These are phyloP conservation scores for Euwallacea fornicatus DNA, from an alignment of 1,140 invertebrate species.

Conservation along the genomic window DNA sequence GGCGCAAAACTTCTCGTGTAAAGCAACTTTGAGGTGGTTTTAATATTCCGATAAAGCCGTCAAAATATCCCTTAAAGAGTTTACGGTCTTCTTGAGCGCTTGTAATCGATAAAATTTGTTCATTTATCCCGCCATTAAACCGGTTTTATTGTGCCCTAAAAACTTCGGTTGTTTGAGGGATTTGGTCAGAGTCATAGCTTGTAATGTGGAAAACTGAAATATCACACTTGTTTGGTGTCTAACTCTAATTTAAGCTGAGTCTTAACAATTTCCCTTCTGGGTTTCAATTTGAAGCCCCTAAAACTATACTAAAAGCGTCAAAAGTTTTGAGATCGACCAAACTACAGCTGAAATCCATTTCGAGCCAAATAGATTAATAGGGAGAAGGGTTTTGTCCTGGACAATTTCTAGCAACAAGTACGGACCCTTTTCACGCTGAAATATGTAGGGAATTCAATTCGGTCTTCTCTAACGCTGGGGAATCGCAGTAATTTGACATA, in stretches of 20 bases:
- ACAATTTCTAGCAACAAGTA: slow-evolving; percentile 15
- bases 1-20: slow-evolving; percentile 51
- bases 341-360: slow-evolving; percentile 16
- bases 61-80: slow-evolving; percentile 32
- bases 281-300: background rate
- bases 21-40: slow-evolving; percentile 24
- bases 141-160: slow-evolving; percentile 28
- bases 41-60: slow-evolving; percentile 34
- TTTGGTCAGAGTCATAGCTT: too few species aligned
- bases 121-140: slow-evolving; percentile 34
- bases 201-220: too few species aligned
- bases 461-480: too few species aligned
- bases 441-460: slow-evolving; percentile 6
- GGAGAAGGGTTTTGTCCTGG: slow-evolving; percentile 6
- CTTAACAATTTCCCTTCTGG: too few species aligned
- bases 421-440: slow-evolving; percentile 11
- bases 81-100: slow-evolving; percentile 16
- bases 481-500: too few species aligned
- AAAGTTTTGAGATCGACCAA: slow-evolving; percentile 19
- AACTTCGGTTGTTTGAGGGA: too few species aligned
- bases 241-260: too few species aligned
- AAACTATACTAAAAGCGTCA: slow-evolving; percentile 13
- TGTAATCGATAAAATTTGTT: slow-evolving; percentile 38
- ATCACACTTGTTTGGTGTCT: too few species aligned
- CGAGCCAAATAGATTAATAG: slow-evolving; percentile 10